Conservation (phyloP, 2,797 vertebrate genomes). For the Lepus oiostolus region DNA sequence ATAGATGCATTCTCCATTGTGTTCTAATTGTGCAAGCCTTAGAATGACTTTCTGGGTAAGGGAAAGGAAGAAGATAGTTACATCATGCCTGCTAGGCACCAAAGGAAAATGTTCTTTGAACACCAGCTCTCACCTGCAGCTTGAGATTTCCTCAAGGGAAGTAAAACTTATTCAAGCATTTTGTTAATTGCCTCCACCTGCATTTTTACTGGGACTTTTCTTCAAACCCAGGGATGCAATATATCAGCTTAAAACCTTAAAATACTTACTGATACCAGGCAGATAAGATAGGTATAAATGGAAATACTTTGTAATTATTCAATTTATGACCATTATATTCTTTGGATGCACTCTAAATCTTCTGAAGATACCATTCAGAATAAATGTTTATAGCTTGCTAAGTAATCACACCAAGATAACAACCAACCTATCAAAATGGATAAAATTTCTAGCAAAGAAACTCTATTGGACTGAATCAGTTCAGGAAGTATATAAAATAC, state of each 20-base stretch:
- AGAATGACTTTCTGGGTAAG: neutral
- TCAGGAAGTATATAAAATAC: conserved; percentile 4
- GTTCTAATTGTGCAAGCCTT: neutral
- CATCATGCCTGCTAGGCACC: neutral
- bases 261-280: neutral
- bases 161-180: conserved; percentile 12
- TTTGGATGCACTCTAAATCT: neutral
- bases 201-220: neutral
- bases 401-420: conserved; percentile 35
- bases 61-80: neutral
- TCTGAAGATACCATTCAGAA: neutral
- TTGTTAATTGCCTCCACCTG: neutral
- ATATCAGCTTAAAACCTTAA: neutral
- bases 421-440: conserved; percentile 39
- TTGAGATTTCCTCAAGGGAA: neutral
- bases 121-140: neutral
- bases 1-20: neutral
- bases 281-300: neutral
- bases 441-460: conserved; percentile 13
- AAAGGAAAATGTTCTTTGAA: neutral
- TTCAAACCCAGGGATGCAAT: neutral
- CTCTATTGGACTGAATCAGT: conserved; percentile 16
- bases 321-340: neutral
- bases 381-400: conserved; percentile 17
- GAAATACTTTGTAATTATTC: conserved; percentile 29